A percentile compares a stretch with the other conserved stretches of the same genome.
These are phyloP conservation scores for Gymnothorax reevesii DNA, from an alignment of 2,797 vertebrate genomes.

Conservation along the genomic window DNA sequence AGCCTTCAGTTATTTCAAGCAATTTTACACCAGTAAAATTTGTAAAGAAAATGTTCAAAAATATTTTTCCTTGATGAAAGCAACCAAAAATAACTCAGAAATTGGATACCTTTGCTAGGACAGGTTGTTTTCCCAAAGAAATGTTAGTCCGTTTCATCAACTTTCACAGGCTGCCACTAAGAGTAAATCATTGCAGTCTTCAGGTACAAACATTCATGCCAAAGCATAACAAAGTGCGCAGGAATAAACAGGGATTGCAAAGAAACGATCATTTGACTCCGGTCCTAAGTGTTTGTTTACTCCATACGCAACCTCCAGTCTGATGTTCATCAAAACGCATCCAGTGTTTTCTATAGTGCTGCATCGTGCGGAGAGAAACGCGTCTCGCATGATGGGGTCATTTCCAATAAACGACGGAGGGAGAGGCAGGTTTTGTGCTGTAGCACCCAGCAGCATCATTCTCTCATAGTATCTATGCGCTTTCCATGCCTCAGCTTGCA, in stretches of 20 bases:
- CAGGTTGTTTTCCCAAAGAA: neutral
- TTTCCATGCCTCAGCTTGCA: neutral
- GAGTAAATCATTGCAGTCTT: conserved; percentile 1
- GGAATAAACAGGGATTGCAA: neutral
- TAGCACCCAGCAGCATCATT: neutral
- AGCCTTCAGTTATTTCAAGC: neutral
- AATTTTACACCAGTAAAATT: neutral
- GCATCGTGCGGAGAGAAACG: neutral
- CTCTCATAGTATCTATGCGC: neutral
- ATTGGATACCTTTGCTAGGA: neutral
- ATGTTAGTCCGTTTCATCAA: neutral
- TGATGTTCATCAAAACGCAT: neutral
- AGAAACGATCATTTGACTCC: neutral
- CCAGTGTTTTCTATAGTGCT: neutral
- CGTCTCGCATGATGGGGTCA: neutral
- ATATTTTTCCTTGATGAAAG: neutral
- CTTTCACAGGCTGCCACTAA: neutral
- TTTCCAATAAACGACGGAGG: neutral
- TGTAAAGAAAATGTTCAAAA: neutral
- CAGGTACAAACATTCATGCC: neutral
- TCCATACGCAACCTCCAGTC: neutral
- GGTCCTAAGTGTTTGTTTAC: neutral
- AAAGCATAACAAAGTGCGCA: neutral
- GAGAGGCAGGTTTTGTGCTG: neutral
- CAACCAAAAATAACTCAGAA: neutral